These are phyloP conservation scores for Monarcha castaneiventris DNA, from an alignment of 2,113 vertebrate species.

Conservation along the genomic window DNA sequence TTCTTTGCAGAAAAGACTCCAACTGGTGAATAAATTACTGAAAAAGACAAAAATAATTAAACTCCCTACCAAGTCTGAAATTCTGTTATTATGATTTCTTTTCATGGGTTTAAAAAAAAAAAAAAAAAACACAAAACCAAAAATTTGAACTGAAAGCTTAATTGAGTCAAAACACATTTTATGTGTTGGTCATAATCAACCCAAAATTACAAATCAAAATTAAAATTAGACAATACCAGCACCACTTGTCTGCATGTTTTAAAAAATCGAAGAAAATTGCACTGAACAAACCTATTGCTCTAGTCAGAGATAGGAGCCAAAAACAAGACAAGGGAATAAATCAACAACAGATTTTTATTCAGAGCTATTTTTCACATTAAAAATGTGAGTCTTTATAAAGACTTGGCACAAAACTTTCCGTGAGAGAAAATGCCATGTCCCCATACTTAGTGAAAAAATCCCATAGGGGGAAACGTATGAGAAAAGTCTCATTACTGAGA, in stretches of 20 bases:
- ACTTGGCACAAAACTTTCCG: not conserved
- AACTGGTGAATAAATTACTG: constrained; percentile 37
- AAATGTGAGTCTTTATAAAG: constrained; percentile 1
- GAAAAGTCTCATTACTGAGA: not conserved
- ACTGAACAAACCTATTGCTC: not conserved
- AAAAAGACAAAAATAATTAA: constrained; percentile 42
- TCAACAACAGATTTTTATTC: constrained; percentile 39
- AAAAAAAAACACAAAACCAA: not conserved
- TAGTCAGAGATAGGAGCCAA: constrained; percentile 11
- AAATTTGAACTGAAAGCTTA: not conserved
- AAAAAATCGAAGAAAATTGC: not conserved
- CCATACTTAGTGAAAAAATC: not conserved
- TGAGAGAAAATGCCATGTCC: not conserved
- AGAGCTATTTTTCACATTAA: constrained; percentile 15
- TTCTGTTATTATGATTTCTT: not conserved
- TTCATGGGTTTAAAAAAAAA: not conserved
- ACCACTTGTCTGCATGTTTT: not conserved
- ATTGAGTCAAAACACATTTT: not conserved
- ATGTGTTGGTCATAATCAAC: not conserved
- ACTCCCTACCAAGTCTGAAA: not conserved
- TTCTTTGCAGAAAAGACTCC: constrained; percentile 15
- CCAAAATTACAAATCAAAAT: not conserved
- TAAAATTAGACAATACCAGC: not conserved
- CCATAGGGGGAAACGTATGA: not conserved
- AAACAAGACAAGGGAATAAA: constrained; percentile 15